Evolutionary conservation across 1,140 invertebrate genomes (phyloP), one percentile per base, ranked within the genome.

Genomic region (Brachionus paranguensis): DNA sequence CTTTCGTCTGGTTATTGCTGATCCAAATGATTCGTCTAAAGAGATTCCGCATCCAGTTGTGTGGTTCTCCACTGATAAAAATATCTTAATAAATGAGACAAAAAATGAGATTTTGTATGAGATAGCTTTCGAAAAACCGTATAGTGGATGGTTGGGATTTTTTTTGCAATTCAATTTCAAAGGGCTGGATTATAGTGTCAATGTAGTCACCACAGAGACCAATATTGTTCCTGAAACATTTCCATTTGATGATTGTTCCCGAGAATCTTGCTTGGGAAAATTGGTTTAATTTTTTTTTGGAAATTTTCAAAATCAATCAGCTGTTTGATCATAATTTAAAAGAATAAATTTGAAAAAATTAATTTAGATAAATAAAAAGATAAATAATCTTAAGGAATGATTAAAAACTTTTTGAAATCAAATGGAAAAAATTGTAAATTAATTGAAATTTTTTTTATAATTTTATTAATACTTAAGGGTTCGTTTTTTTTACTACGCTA

Each of bases 141-240:
- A 20, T 7, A 60, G 76, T 24, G 87, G 86, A 43, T 88, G 87
- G 87, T 78, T 85, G 17, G 86, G 85, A 0, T 87, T 87, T 81
- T 87, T 86, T 64, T 86, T 87, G n/a, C 85, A 87, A 84, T 78
- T 86, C 33, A 86, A 84, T 20, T 88, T 87, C 83, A 60, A 78
- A 6, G 87, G 87, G 50, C 50, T 86, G 5, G 85, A 85, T 37
- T 85, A 83, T 64, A 81, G 85, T n/a, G 85, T 85, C 11, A 70
- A 87, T n/a, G 85, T 86, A 70, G 85, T 88, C 43, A 88, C 88
- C 33, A 87, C 88, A 2, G 86, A 88, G 78, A 85, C 85, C 0
- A 78, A 86, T 70, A 86, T 88, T 47, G 86, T 88, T 14, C 88
- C 88, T 20, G 86, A 87, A 53, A 86, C 85, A 43, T 87, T 86